phyloP scores from a whole-genome alignment of 2,888 invertebrate species.

The Catonia carolina region DNA sequence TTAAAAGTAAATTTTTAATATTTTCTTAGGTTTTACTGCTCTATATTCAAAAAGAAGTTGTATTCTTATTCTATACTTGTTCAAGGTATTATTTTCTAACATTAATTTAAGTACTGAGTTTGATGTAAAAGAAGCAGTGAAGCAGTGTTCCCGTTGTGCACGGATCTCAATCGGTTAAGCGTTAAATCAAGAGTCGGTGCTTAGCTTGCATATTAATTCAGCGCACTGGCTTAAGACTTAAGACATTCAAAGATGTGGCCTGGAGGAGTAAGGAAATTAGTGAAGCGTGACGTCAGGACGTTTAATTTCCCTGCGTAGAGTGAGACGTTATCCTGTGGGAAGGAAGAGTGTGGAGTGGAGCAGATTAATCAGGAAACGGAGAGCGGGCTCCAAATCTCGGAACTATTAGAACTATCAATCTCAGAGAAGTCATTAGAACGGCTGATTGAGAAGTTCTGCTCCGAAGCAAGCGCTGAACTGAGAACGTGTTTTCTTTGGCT shows the following conservation, averaged over 20 bases:
- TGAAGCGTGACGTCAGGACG: slow-evolving; percentile 11
- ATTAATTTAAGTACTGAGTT: too few species aligned
- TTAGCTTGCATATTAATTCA: slow-evolving; percentile 6
- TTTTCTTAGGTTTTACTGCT: too few species aligned
- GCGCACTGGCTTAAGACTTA: not conserved
- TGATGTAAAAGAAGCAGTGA: too few species aligned
- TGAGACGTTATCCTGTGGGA: slow-evolving; percentile 6
- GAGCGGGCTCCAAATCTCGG: slow-evolving; percentile 8
- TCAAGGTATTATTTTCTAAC: too few species aligned
- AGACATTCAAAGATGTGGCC: not conserved
- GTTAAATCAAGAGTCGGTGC: too few species aligned
- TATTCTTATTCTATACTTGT: too few species aligned
- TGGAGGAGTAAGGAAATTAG: not conserved
- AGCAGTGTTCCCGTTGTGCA: too few species aligned
- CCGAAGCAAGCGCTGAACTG: not conserved
- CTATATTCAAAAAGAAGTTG: too few species aligned
- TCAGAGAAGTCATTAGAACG: slow-evolving; percentile 10
- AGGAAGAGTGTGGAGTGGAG: not conserved
- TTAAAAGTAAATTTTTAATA: too few species aligned
- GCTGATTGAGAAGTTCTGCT: slow-evolving; percentile 5
- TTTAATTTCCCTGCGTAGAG: slow-evolving; percentile 9
- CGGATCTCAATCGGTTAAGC: too few species aligned
- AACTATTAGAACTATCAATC: slow-evolving; percentile 12
- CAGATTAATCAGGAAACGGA: slow-evolving; percentile 9
- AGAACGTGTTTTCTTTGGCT: slow-evolving; percentile 12